Evolutionary conservation across 1,140 invertebrate species (phyloP), one percentile per base, ranked within the genome.

Genomic region (Druon quercuslanigerum): DNA sequence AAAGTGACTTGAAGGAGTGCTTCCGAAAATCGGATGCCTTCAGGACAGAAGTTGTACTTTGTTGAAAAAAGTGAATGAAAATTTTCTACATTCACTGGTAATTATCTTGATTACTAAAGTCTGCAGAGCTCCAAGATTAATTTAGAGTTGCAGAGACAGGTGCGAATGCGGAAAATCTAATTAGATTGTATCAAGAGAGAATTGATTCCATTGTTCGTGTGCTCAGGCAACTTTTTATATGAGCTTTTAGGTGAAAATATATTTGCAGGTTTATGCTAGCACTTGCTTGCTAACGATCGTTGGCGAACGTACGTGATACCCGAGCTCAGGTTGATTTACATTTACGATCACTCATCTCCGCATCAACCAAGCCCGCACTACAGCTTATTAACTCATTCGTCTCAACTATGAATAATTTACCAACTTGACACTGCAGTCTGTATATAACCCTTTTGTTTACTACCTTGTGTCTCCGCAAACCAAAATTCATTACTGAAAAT

Each of bases 381-480:
- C 76, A 79, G 81, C 85, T 85, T 85, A 87, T 85, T 86, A 87
- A 87, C 81, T 83, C 84, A 86, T 87, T 86, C 83, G 79, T 85
- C 75, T 85, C 76, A 77, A 74, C 75, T 73, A 83, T 85, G 82
- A 84, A 66, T 66, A 66, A 66, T 66, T 66, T 66, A 66, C 60
- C 25, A 66, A 66, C 77, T 84, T 83, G 79, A 79, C 82, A 80
- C 77, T 71, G 72, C 77, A 74, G 66, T 82, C 57, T 54, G 54
- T 76, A 51, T 57, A 57, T 56, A 20, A 56, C 11, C 17, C 52
- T 17, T 17, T 17, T 17, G 52, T n/a, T 19, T 17, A 54, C 17
- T 11, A 56, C 11, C 12, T 56, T 20, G 52, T 54, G n/a, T 16
- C n/a, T 6, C 52, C 17, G 17, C 40, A 54, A 17, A 54, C 52